phyloP scores from a whole-genome alignment of 2,113 vertebrate species.

The Seriola dumerili region DNA sequence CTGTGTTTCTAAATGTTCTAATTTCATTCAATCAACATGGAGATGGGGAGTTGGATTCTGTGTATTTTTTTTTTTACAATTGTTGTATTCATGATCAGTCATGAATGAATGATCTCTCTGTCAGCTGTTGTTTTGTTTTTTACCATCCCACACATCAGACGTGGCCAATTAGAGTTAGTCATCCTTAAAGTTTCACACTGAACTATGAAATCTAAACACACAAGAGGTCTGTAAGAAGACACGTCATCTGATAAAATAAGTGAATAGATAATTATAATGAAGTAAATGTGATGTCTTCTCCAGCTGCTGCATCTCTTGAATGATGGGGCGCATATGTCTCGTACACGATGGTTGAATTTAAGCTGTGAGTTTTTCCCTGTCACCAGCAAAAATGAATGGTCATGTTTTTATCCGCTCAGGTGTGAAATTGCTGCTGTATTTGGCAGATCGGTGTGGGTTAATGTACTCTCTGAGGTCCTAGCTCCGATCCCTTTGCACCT shows the following conservation, averaged over 20 bases:
- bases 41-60: not conserved
- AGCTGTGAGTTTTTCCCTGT: conserved; percentile 65
- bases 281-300: conserved; percentile 40
- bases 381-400: conserved; percentile 74
- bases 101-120: conserved; percentile 19
- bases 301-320: conserved; percentile 37
- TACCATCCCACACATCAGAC: conserved; percentile 28
- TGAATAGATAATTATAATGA: conserved; percentile 43
- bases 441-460: conserved; percentile 77
- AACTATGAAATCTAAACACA: conserved; percentile 27
- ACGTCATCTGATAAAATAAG: conserved; percentile 41
- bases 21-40: not conserved
- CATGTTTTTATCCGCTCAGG: conserved; percentile 80
- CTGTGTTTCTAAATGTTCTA: not conserved
- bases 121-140: conserved; percentile 25
- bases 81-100: not conserved
- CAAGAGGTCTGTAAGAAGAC: conserved; percentile 12
- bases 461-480: conserved; percentile 71
- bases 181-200: conserved; percentile 7
- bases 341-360: conserved; percentile 54
- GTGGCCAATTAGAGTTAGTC: conserved; percentile 27
- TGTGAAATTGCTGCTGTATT: conserved; percentile 84
- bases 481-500: conserved; percentile 46
- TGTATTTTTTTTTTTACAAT: conserved; percentile 10
- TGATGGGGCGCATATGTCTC: conserved; percentile 57